Conservation (phyloP, 2,888 invertebrate genomes). For the Theodoxus fluviatilis region DNA sequence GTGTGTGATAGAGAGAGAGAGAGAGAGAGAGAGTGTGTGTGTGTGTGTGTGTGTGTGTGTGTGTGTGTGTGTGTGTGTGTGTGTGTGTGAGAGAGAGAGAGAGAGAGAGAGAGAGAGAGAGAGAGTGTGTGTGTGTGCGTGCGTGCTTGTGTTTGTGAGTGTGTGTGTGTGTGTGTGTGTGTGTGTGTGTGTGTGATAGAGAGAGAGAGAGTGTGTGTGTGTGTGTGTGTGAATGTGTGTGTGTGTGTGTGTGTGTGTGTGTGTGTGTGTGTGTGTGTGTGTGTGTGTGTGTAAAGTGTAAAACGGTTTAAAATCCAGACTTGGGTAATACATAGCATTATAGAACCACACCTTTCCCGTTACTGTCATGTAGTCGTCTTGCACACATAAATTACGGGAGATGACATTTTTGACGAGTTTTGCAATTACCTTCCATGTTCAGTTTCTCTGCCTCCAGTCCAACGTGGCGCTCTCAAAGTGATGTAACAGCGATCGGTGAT, state of each 20-base stretch:
- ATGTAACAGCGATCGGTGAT: too few species aligned
- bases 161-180: conserved; percentile 58
- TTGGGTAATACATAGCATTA: too few species aligned
- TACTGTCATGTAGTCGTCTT: background rate
- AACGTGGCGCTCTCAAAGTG: too few species aligned
- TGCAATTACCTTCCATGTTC: too few species aligned
- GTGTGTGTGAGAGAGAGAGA: conserved; percentile 4
- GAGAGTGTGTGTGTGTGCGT: background rate
- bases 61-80: conserved; percentile 2
- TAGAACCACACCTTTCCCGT: conserved; percentile 26
- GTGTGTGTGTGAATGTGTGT: conserved; percentile 63
- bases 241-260: background rate
- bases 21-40: background rate
- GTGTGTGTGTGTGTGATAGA: conserved; percentile 70
- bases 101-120: conserved; percentile 9
- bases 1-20: background rate
- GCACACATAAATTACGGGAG: background rate
- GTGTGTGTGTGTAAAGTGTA: conserved; percentile 64
- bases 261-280: conserved; percentile 1
- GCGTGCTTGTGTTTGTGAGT: background rate
- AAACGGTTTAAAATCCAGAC: conserved; percentile 73
- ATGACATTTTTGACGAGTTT: too few species aligned
- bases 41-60: background rate
- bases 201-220: conserved; percentile 70
- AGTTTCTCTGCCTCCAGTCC: too few species aligned